Conservation (phyloP, 2,113 vertebrate genomes). For the Tylochromis polylepis region DNA sequence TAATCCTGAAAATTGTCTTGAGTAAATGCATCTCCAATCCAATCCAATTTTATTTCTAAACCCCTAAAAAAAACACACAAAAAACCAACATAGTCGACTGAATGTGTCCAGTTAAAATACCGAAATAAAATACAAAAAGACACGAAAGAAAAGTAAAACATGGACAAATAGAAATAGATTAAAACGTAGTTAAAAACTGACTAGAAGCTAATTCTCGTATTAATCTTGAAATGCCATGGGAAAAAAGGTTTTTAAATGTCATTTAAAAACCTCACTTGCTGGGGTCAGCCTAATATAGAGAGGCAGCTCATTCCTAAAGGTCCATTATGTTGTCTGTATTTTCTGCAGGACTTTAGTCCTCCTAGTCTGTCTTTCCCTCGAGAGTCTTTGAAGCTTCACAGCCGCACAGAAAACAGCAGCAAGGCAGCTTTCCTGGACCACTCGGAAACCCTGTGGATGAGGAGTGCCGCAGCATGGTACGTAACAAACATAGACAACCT, state of each 20-base stretch:
- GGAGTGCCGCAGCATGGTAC: slow-evolving; percentile 84
- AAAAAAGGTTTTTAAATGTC: neutral
- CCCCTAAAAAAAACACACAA: neutral
- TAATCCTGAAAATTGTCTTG: neutral
- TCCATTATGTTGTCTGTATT: neutral
- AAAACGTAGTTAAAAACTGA: neutral
- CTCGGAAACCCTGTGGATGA: slow-evolving; percentile 86
- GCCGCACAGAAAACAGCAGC: slow-evolving; percentile 82
- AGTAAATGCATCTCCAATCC: neutral
- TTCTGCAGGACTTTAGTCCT: slow-evolving; percentile 76
- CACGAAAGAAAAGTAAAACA: neutral
- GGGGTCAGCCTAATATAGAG: neutral
- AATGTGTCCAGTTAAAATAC: neutral
- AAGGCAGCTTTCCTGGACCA: slow-evolving; percentile 87
- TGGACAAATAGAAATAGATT: neutral
- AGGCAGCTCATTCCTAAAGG: neutral
- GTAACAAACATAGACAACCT: neutral
- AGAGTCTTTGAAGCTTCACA: slow-evolving; percentile 83
- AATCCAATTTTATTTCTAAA: neutral
- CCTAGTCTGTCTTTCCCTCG: slow-evolving; percentile 77
- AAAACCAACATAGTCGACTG: neutral
- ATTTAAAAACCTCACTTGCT: neutral
- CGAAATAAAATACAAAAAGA: neutral
- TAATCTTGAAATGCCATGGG: fast-evolving
- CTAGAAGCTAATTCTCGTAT: neutral